Percentiles rank a stretch among this genome's conserved stretches.
These are phyloP conservation scores for Brienomyrus brachyistius DNA, from an alignment of 2,113 vertebrate genomes.

Conservation along the genomic window DNA sequence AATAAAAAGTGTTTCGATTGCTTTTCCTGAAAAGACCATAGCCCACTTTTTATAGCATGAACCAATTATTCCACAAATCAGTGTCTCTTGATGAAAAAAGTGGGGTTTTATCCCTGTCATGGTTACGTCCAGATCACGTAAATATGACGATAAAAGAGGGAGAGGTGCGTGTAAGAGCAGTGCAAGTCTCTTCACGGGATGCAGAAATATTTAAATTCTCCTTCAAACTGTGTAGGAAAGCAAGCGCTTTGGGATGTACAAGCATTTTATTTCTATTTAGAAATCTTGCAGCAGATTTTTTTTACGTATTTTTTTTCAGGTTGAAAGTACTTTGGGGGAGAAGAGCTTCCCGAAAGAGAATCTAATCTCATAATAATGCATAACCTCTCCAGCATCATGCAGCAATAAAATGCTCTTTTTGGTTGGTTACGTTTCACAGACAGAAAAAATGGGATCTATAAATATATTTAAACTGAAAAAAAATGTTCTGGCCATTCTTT, in stretches of 20 bases:
- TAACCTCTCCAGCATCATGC: not conserved
- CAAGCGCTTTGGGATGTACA: not conserved
- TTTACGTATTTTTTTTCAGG: not conserved
- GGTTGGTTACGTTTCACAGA: not conserved
- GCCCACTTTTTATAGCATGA: not conserved
- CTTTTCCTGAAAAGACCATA: not conserved
- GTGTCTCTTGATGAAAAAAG: not conserved
- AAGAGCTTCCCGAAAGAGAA: not conserved
- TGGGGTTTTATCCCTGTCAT: not conserved
- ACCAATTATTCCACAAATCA: not conserved
- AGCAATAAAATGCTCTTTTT: not conserved
- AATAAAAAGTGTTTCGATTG: not conserved
- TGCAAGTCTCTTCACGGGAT: not conserved
- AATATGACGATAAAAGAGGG: not conserved
- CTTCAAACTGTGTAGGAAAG: not conserved
- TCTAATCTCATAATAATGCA: not conserved
- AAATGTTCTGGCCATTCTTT: not conserved
- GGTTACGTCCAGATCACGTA: not conserved
- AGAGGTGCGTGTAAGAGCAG: not conserved
- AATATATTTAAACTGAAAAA: not conserved
- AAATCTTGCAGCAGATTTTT: not conserved
- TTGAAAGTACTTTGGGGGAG: not conserved
- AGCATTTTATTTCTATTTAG: not conserved
- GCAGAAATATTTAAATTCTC: not conserved
- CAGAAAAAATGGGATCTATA: not conserved